Base-by-base conservation (phyloP, 2,113 vertebrate genomes). In the Xenopus laevis region DNA sequence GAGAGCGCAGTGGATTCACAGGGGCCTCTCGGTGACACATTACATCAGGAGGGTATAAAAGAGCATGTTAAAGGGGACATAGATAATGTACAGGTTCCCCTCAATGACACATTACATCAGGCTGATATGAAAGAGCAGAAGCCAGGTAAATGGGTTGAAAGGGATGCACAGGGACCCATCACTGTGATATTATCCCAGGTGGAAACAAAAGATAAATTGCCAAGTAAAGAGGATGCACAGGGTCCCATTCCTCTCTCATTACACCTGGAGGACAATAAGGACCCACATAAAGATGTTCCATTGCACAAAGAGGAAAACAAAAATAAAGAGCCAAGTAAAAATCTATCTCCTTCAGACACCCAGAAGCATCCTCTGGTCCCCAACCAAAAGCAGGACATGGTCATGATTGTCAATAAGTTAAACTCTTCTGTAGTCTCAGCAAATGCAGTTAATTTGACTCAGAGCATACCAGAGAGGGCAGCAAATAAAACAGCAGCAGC, bases 361-460 rank as follows among this genome's bases (percentile, higher is more conserved):
- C 33, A 40, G 33, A 40, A 40, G 33, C 3, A 7, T 9, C 33
- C 33, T 7, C 33, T 40, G 33, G 33, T 40, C 8, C 6, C 33
- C 33, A 40, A 9, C 33, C 6, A 40, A 40, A 7, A 6, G 6
- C 9, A 67, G 15, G 63, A 30, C 7, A 66, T 13, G 7, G 73
- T 75, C 1, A 52, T 75, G 20, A 9, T 68, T 1, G 60, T 61
- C 7, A 53, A 61, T 68, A 75, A 68, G 40, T 15, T 68, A 11
- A 62, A 75, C 16, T 17, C 5, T 1, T 66, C 6, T 17, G 12
- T 61, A 50, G 21, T 27, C 44, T 18, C 15, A 52, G 4, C 20
- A 12, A 30, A 20, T 17, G 10, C 27, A 44, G 6, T 55, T 1
- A 55, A 55, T n/a, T 55, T n/a, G 4, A 15, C n/a, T 6, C 27